phyloP scores from a whole-genome alignment of 1,140 invertebrate species.

The Teleopsis dalmanni region DNA sequence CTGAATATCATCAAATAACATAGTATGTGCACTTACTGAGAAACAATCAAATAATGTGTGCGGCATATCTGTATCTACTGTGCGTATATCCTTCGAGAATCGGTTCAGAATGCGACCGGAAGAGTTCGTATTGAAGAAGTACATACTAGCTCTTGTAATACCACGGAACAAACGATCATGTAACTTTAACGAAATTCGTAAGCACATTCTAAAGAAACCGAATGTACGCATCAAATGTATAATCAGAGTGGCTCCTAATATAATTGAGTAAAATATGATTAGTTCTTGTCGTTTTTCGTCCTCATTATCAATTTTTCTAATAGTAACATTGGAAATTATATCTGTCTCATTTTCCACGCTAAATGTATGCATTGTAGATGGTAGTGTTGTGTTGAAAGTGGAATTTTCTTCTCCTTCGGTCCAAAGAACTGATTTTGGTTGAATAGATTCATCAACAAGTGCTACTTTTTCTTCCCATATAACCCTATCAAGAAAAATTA shows the following conservation, averaged over 20 bases:
- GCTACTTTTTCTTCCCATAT: conserved; percentile 40
- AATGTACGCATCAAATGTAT: conserved; percentile 48
- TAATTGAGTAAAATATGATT: conserved; percentile 32
- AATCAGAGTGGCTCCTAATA: conserved; percentile 27
- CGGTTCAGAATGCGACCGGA: conserved; percentile 66
- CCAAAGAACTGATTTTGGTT: no score
- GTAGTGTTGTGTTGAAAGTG: neutral
- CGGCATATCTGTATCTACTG: conserved; percentile 77
- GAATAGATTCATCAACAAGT: conserved; percentile 6
- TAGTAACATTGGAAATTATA: no score
- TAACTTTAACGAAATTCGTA: conserved; percentile 63
- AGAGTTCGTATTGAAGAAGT: conserved; percentile 77
- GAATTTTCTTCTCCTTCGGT: neutral
- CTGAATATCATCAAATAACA: neutral
- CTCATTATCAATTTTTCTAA: no score
- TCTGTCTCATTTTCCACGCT: neutral
- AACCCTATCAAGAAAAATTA: conserved; percentile 21
- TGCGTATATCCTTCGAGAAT: conserved; percentile 80
- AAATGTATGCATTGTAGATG: neutral
- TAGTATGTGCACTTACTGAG: conserved; percentile 56
- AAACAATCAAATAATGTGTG: conserved; percentile 61
- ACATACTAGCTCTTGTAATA: conserved; percentile 67
- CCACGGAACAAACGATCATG: conserved; percentile 75
- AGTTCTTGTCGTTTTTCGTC: conserved; percentile 22
- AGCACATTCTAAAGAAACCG: conserved; percentile 61